Conservation (phyloP, 2,113 vertebrate genomes). For the Gymnocephalus cernua region DNA sequence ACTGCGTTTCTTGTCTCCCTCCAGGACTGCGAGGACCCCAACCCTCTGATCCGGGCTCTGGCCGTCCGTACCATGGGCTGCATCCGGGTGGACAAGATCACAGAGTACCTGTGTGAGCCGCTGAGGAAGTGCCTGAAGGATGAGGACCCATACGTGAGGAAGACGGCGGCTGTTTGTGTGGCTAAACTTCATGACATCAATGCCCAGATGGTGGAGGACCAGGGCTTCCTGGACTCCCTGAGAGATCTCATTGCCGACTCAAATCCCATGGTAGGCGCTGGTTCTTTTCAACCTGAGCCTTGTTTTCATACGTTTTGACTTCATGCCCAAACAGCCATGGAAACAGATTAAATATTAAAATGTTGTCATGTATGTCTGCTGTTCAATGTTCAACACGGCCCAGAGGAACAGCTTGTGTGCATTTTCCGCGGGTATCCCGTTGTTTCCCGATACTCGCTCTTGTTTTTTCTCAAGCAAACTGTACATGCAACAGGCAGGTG, state of each 20-base stretch:
- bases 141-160: slow-evolving; percentile 97
- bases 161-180: slow-evolving; percentile 97
- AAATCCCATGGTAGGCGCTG: slow-evolving; percentile 92
- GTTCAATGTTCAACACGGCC: not conserved
- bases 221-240: slow-evolving; percentile 97
- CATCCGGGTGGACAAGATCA: slow-evolving; percentile 98
- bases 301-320: not conserved
- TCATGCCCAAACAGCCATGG: not conserved
- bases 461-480: too few relatives aligned
- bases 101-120: slow-evolving; percentile 97
- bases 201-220: slow-evolving; percentile 99
- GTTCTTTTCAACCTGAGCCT: not conserved
- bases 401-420: not conserved
- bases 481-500: not conserved
- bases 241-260: slow-evolving; percentile 98
- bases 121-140: slow-evolving; percentile 98
- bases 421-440: not conserved
- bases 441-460: too few relatives aligned
- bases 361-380: not conserved
- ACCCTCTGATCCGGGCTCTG: slow-evolving; percentile 96
- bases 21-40: slow-evolving; percentile 99
- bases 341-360: not conserved
- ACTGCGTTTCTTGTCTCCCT: not conserved
- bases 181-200: slow-evolving; percentile 99
- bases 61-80: slow-evolving; percentile 99